Base-by-base conservation (phyloP, 1,140 invertebrate genomes). In the Dendroctonus ponderosae region DNA sequence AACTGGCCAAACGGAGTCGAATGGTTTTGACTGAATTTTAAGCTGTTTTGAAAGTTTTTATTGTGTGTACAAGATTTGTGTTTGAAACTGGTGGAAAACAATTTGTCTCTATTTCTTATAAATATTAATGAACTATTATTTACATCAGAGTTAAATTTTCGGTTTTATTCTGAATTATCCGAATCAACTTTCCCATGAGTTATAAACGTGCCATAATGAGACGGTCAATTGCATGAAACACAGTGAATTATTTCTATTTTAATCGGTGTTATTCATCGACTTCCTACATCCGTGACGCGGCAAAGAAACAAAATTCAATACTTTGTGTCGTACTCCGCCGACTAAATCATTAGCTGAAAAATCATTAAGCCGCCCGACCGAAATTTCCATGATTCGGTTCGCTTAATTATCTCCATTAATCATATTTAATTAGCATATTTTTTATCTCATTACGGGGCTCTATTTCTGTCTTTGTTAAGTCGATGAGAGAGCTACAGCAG, bases 391-490 rank as follows among this genome's bases (percentile, higher is more conserved):
- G 65, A 67, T 61, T 67, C 58, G 50, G 51, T 43, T 15, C 43
- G 57, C 57, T 58, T 67, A 67, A 67, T 67, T 67, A 67, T 67
- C 65, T 66, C 48, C 65, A 67, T 67, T 67, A 67, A 67, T 67
- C 65, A 67, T 67, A 61, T 67, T 67, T 67, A 67, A 67, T 67
- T 67, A 67, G 58, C 57, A 61, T 67, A 66, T 66, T 64, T 57
- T 64, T 64, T 64, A 56, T 64, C 53, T 64, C 53, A 56, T 64
- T 56, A 54, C 37, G 40, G 41, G 12, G 11, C 44, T 60, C 59
- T 9, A 39, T 44, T 48, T 38, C 62, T 48, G 44, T 11, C 62
- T 64, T 48, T 8, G 43, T 64, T 56, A 12, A 7, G 14, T 12
- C 8, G 12, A 46, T 46, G 8, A 46, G 43, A 46, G 43, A 26